These are phyloP conservation scores for Scleropages formosus DNA, from an alignment of 2,797 vertebrate genomes.

Conservation along the genomic window DNA sequence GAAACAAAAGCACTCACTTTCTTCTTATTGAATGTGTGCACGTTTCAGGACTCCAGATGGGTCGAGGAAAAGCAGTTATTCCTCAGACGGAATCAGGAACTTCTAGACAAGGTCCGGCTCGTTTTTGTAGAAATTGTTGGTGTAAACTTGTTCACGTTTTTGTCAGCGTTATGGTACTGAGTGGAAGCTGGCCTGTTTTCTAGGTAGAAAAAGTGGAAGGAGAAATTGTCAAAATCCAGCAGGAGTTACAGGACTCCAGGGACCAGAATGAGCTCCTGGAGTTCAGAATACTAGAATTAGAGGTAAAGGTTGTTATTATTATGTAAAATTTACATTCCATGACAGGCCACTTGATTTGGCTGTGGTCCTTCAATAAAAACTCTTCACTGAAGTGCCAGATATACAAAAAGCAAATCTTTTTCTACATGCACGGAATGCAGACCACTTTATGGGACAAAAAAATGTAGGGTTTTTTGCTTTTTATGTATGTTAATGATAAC, in stretches of 20 bases:
- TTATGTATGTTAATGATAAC: neutral
- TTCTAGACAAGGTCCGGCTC: constrained; percentile 88
- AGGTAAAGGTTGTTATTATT: constrained; percentile 70
- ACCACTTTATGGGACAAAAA: too few species aligned
- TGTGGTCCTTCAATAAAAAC: neutral
- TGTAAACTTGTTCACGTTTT: neutral
- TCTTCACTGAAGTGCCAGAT: too few species aligned
- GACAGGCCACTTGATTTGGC: too few species aligned
- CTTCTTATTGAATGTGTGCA: neutral
- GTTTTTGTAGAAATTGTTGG: neutral
- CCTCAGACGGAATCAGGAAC: constrained; percentile 92
- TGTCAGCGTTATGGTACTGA: neutral
- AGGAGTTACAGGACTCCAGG: constrained; percentile 92
- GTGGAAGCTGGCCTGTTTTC: constrained; percentile 46
- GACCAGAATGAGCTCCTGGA: constrained; percentile 97
- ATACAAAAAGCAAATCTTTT: too few species aligned
- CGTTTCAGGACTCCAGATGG: constrained; percentile 91
- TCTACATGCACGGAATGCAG: too few species aligned
- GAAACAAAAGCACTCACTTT: too few species aligned
- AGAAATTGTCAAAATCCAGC: constrained; percentile 78
- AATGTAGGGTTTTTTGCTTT: too few species aligned
- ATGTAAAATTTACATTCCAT: too few species aligned
- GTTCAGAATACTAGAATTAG: constrained; percentile 94
- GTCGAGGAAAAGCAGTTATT: constrained; percentile 98
- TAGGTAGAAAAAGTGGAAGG: constrained; percentile 91